Percentiles rank a stretch among this genome's conserved stretches.
phyloP scores from a whole-genome alignment of 1,140 invertebrate genomes.

The Dryas iulia region DNA sequence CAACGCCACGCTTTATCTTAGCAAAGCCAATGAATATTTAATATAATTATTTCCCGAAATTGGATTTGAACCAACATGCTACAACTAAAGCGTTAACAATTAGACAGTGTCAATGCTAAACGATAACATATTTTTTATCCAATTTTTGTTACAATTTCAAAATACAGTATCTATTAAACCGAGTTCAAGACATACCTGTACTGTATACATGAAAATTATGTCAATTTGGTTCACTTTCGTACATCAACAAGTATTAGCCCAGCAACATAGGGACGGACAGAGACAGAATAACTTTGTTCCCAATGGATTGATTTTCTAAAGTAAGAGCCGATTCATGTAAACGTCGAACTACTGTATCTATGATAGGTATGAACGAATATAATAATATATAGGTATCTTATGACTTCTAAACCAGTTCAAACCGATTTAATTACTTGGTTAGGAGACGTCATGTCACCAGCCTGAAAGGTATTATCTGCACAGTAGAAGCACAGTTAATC shows the following conservation, averaged over 20 bases:
- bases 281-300: neutral
- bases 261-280: neutral
- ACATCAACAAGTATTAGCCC: neutral
- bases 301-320: neutral
- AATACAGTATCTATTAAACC: too few species aligned
- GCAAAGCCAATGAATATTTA: too few species aligned
- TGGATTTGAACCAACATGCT: too few species aligned
- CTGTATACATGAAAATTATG: too few species aligned
- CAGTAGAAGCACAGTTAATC: slow-evolving; percentile 18
- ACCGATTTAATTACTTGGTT: neutral
- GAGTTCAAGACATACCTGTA: too few species aligned
- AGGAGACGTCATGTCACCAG: neutral
- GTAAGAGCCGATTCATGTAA: neutral
- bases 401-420: neutral
- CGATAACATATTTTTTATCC: too few species aligned
- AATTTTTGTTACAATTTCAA: too few species aligned
- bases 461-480: neutral
- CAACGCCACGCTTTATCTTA: too few species aligned
- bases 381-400: neutral
- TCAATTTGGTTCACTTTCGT: neutral
- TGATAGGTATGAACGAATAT: neutral
- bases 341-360: neutral
- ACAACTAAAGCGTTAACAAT: too few species aligned
- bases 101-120: too few species aligned
- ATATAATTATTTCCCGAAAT: too few species aligned